phyloP scores from a whole-genome alignment of 2,888 invertebrate species.

The Trachelus troglodyta region DNA sequence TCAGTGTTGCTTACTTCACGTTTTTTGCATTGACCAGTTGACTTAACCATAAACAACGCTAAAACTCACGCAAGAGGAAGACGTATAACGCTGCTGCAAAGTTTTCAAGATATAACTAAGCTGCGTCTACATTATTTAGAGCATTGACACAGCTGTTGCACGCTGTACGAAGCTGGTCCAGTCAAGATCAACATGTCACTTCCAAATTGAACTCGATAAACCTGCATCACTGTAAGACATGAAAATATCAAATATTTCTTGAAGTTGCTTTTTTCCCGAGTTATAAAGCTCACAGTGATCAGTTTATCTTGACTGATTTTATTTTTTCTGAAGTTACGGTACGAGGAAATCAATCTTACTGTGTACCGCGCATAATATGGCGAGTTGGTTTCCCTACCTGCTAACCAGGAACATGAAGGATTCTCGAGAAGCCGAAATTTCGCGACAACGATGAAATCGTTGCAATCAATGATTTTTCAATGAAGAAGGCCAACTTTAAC shows the following conservation, averaged over 20 bases:
- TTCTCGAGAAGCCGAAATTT: neutral
- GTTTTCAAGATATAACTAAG: neutral
- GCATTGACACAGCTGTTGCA: neutral
- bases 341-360: neutral
- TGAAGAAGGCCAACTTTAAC: neutral
- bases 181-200: neutral
- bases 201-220: no score
- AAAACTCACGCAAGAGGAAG: neutral
- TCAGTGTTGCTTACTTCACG: slow-evolving; percentile 31
- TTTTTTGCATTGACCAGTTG: slow-evolving; percentile 15
- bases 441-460: neutral
- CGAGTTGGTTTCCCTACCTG: neutral
- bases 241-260: neutral
- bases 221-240: neutral
- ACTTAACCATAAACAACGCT: neutral
- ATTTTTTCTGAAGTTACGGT: neutral
- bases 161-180: neutral
- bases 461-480: neutral
- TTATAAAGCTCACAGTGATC: neutral
- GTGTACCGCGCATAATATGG: neutral
- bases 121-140: neutral
- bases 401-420: neutral
- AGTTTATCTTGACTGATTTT: neutral
- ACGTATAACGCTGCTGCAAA: neutral
- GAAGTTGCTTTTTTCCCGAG: neutral